Conservation (phyloP, 1,140 invertebrate species). For the Zaprionus capensis region DNA sequence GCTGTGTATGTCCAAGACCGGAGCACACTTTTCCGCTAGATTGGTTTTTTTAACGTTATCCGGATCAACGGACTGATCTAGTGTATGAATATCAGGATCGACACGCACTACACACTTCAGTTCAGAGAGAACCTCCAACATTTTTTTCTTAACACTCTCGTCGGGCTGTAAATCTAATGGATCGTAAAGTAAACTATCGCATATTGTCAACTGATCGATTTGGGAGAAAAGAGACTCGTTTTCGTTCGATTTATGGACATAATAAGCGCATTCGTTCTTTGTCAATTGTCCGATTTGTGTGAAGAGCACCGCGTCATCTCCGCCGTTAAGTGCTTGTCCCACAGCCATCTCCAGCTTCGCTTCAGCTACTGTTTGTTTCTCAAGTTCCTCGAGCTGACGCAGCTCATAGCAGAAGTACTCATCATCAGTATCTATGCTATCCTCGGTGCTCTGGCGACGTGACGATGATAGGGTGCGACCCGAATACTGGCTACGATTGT, state of each 20-base stretch:
- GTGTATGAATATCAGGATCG: constrained; percentile 15
- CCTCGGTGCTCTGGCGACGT: constrained; percentile 94
- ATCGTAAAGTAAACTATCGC: neutral
- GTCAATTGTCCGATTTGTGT: constrained; percentile 72
- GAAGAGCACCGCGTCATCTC: constrained; percentile 78
- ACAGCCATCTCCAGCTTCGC: constrained; percentile 86
- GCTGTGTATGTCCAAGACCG: constrained; percentile 80
- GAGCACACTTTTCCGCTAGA: constrained; percentile 29
- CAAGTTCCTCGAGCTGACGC: constrained; percentile 93
- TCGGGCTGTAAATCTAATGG: constrained; percentile 83
- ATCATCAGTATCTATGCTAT: constrained; percentile 96
- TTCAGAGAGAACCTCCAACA: constrained; percentile 91
- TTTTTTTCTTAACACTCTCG: constrained; percentile 90
- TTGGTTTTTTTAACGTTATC: constrained; percentile 38
- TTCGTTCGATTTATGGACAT: constrained; percentile 17
- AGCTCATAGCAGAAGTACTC: constrained; percentile 97
- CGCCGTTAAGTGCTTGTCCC: neutral
- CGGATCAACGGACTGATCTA: constrained; percentile 10
- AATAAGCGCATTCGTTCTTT: neutral
- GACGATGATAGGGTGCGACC: constrained; percentile 94
- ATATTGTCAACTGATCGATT: neutral
- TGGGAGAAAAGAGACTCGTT: constrained; percentile 83
- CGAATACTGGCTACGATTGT: constrained; percentile 93
- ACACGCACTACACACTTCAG: constrained; percentile 88
- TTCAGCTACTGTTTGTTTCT: constrained; percentile 86